phyloP scores from a whole-genome alignment of 2,113 vertebrate genomes.

The Microtus richardsoni region DNA sequence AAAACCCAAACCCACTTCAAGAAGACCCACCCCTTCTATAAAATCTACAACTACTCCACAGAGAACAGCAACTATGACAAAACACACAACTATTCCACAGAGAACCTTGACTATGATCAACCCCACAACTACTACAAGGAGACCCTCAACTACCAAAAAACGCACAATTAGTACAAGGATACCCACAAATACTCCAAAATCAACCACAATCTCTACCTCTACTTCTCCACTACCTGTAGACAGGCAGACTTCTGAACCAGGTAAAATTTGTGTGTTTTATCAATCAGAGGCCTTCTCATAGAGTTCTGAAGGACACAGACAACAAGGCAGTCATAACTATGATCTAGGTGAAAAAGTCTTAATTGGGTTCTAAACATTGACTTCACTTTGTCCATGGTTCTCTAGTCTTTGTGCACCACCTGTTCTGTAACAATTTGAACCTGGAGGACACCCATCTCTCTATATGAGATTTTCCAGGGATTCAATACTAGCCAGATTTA shows the following conservation, averaged over 20 bases:
- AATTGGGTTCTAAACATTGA: background rate
- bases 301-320: background rate
- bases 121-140: background rate
- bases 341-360: background rate
- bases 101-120: no score
- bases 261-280: background rate
- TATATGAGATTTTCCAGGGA: background rate
- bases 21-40: no score
- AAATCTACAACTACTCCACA: no score
- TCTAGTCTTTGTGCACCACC: fast-evolving
- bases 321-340: background rate
- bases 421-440: background rate
- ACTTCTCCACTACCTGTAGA: background rate
- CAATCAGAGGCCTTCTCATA: background rate
- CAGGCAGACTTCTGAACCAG: background rate
- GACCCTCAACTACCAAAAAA: background rate
- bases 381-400: background rate
- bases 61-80: no score
- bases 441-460: background rate
- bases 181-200: background rate
- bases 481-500: background rate
- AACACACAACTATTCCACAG: no score
- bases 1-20: no score
- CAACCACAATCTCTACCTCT: background rate
- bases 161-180: background rate